Percentiles rank a stretch among this genome's conserved stretches.
phyloP scores from a whole-genome alignment of 1,140 invertebrate genomes.

The Halyomorpha halys region DNA sequence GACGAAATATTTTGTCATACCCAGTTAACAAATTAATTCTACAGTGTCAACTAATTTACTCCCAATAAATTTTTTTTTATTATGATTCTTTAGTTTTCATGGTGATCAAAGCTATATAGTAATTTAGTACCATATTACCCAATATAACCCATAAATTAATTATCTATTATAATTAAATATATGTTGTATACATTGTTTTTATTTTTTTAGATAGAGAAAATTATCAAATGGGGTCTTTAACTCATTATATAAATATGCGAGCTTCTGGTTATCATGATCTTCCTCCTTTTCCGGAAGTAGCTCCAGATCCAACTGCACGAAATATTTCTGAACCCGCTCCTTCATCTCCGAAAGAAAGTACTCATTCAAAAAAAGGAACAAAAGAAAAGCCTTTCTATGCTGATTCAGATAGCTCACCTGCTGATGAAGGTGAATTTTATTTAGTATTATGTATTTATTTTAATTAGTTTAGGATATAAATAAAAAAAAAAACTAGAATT shows the following conservation, averaged over 20 bases:
- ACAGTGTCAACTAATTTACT: no score
- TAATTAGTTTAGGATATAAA: background rate
- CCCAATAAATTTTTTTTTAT: no score
- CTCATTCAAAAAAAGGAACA: conserved; percentile 30
- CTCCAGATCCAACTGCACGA: conserved; percentile 66
- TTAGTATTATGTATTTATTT: background rate
- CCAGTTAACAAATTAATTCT: no score
- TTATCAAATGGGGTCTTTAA: conserved; percentile 89
- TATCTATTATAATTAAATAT: no score
- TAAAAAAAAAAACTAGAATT: background rate
- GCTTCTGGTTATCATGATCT: conserved; percentile 81
- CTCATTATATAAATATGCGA: conserved; percentile 81
- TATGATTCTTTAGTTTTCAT: no score
- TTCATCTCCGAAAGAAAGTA: conserved; percentile 21
- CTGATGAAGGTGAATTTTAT: conserved; percentile 25
- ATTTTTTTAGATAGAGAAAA: conserved; percentile 57
- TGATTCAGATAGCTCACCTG: conserved; percentile 30
- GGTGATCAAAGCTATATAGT: no score
- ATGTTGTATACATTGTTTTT: conserved; percentile 1
- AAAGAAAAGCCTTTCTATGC: conserved; percentile 47
- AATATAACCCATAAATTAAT: no score
- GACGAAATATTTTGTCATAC: no score
- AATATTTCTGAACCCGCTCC: conserved; percentile 52
- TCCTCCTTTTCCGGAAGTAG: conserved; percentile 68
- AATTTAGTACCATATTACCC: no score